Evolutionary conservation across 2,113 vertebrate genomes (phyloP).

Genomic region (Glaucomys volans): DNA sequence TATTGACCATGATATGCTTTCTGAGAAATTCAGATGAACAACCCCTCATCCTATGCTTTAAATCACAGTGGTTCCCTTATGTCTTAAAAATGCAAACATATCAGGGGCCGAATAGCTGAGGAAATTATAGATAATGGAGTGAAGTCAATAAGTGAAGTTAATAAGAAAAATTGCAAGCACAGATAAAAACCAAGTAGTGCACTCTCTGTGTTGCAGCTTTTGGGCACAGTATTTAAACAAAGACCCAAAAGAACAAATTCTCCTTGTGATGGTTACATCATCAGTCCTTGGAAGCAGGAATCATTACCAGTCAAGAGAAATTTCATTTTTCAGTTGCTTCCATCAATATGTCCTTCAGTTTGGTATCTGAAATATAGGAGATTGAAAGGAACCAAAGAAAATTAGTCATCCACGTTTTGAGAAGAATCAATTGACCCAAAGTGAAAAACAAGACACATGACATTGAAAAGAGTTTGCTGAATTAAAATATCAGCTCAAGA

Average conservation of each 20-base stretch:
- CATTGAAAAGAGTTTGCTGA: neutral
- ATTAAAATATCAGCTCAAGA: neutral
- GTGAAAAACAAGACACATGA: neutral
- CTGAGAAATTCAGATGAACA: conserved; percentile 6
- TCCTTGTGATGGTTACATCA: neutral
- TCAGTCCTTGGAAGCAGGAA: neutral
- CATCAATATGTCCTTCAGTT: neutral
- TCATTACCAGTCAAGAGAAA: neutral
- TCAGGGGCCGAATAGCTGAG: neutral
- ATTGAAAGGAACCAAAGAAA: neutral
- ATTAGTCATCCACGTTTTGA: neutral
- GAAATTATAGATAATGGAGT: neutral
- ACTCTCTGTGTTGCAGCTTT: neutral
- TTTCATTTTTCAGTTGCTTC: neutral
- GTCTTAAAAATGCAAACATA: conserved; percentile 21
- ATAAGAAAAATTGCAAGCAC: neutral
- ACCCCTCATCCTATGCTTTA: conserved; percentile 18
- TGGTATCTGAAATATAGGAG: neutral
- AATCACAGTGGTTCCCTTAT: neutral
- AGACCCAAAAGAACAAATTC: neutral
- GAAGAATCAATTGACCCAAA: neutral
- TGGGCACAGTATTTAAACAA: neutral
- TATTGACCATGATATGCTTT: conserved; percentile 27
- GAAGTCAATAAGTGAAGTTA: neutral
- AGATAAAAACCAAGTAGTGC: neutral